phyloP scores from a whole-genome alignment of 2,113 vertebrate genomes.

The Nibea albiflora region DNA sequence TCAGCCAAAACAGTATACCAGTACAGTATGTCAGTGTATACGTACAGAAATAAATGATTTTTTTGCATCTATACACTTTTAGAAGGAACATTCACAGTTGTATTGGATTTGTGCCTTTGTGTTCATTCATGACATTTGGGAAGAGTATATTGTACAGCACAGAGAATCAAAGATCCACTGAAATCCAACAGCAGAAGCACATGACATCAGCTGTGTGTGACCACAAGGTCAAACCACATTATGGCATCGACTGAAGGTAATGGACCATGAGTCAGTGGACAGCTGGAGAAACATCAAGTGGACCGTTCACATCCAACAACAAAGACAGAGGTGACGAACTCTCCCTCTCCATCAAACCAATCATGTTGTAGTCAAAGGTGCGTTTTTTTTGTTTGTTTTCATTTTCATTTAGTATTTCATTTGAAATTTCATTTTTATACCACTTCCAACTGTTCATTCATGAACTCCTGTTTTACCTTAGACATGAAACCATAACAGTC shows the following conservation, averaged over 20 bases:
- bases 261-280: background rate
- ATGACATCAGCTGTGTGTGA: background rate
- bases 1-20: too few species aligned
- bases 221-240: background rate
- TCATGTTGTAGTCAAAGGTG: too few species aligned
- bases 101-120: background rate
- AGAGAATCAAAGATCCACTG: background rate
- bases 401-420: too few species aligned
- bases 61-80: background rate
- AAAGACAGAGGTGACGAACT: too few species aligned
- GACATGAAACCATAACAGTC: too few species aligned
- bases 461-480: too few species aligned
- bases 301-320: too few species aligned
- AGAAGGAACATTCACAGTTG: background rate
- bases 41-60: background rate
- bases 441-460: too few species aligned
- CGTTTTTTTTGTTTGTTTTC: too few species aligned
- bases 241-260: background rate
- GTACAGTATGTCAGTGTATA: too few species aligned
- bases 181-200: background rate
- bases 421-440: too few species aligned
- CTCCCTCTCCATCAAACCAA: too few species aligned
- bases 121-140: background rate
- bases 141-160: background rate
- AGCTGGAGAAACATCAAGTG: background rate